A percentile compares a stretch with the other conserved stretches of the same genome.
Conservation (phyloP, 92 coral and sea anemone species). For the Phenganax stokvisi region DNA sequence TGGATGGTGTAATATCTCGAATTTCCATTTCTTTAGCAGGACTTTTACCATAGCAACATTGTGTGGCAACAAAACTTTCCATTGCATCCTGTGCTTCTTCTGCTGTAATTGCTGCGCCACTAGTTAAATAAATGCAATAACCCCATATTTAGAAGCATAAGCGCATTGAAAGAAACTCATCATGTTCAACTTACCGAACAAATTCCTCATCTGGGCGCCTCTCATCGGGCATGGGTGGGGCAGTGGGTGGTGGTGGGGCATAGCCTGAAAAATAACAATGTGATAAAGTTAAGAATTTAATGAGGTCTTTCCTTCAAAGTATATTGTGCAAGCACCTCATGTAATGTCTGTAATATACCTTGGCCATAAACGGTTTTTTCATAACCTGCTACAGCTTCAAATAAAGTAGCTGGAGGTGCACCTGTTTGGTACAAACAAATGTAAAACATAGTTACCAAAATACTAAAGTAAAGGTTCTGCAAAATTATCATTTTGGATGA, state of each 20-base stretch:
- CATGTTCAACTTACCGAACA: neutral
- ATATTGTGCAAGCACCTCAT: neutral
- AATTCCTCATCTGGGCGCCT: constrained; percentile 18
- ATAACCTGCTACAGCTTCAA: constrained; percentile 32
- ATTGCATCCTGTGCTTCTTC: constrained; percentile 41
- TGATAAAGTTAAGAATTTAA: neutral
- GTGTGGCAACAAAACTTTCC: constrained; percentile 34
- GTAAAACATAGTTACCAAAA: neutral
- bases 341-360: neutral
- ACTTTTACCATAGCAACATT: constrained; percentile 39
- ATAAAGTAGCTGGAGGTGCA: constrained; percentile 20
- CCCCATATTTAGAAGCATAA: neutral
- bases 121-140: neutral
- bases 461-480: neutral
- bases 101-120: constrained; percentile 33
- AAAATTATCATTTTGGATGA: neutral
- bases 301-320: neutral
- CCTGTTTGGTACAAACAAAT: neutral
- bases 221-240: constrained; percentile 21
- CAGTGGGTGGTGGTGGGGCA: constrained; percentile 15
- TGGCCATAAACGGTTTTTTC: constrained; percentile 22
- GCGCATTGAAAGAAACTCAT: neutral
- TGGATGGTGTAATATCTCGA: constrained; percentile 32
- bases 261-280: neutral
- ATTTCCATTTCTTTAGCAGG: constrained; percentile 44